Percentiles rank a stretch among this genome's conserved stretches.
phyloP scores from a whole-genome alignment of 2,888 invertebrate species.

The Priocnemis perturbator region DNA sequence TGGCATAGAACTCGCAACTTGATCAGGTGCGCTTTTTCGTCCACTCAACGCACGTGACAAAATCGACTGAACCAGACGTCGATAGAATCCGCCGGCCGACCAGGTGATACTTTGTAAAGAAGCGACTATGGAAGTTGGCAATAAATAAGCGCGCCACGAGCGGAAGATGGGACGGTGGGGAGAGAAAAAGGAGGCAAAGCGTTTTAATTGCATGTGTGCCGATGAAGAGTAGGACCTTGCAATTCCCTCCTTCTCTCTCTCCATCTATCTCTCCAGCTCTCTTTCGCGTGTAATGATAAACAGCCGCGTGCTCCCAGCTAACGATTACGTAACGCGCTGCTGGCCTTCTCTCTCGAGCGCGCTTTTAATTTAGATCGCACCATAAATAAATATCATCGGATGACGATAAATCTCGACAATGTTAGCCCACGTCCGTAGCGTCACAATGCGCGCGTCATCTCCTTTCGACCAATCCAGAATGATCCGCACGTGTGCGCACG shows the following conservation, averaged over 20 bases:
- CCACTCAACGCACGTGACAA: too few relatives aligned
- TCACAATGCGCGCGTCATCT: too few relatives aligned
- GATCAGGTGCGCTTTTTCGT: too few relatives aligned
- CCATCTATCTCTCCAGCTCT: conserved; percentile 24
- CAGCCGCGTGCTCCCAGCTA: conserved; percentile 53
- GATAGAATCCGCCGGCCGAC: too few relatives aligned
- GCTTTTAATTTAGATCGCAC: conserved; percentile 65
- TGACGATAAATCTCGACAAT: conserved; percentile 44
- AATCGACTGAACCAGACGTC: too few relatives aligned
- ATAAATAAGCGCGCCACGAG: background rate
- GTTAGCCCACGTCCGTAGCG: background rate
- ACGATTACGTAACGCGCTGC: conserved; percentile 58
- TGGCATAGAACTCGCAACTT: too few relatives aligned
- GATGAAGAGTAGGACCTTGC: conserved; percentile 54
- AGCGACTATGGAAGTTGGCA: too few relatives aligned
- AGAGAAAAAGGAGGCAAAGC: conserved; percentile 19
- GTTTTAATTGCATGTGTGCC: conserved; percentile 48
- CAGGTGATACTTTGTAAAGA: too few relatives aligned
- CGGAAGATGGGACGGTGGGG: conserved; percentile 3
- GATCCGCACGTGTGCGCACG: too few relatives aligned
- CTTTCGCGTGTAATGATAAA: conserved; percentile 58
- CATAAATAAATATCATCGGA: conserved; percentile 64
- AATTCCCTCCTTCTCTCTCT: conserved; percentile 14
- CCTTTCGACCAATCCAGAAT: too few relatives aligned
- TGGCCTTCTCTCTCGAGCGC: conserved; percentile 55